A percentile compares a stretch with the other conserved stretches of the same genome.
phyloP scores from a whole-genome alignment of 2,113 vertebrate genomes.

The Procavia capensis region DNA sequence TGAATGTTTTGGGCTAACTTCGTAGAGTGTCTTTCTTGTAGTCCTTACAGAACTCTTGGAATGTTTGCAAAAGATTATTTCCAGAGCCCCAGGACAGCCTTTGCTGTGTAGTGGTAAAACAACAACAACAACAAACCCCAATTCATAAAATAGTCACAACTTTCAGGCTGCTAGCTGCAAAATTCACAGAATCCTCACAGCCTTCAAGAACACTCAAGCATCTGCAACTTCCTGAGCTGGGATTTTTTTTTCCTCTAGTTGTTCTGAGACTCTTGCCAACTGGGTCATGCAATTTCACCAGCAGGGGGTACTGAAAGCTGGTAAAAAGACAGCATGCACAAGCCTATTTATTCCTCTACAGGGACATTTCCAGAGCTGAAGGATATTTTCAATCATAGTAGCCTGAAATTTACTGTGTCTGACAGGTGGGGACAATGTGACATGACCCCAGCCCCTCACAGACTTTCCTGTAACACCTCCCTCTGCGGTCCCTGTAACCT shows the following conservation, averaged over 20 bases:
- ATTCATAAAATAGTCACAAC: not conserved
- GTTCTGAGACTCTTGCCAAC: constrained; percentile 15
- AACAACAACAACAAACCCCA: too few species aligned
- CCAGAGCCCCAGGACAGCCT: not conserved
- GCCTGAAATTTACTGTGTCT: not conserved
- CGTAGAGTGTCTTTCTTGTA: not conserved
- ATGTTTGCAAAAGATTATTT: not conserved
- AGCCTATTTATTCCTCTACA: not conserved
- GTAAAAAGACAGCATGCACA: not conserved
- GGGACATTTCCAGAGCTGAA: not conserved
- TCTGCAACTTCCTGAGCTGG: not conserved
- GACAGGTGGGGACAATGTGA: not conserved
- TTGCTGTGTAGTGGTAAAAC: not conserved
- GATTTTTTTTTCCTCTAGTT: constrained; percentile 12
- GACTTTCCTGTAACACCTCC: not conserved
- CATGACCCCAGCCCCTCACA: not conserved
- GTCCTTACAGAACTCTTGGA: not conserved
- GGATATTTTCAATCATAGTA: constrained; percentile 2
- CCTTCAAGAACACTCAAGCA: not conserved
- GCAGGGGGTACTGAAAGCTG: constrained; percentile 73
- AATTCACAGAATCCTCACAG: not conserved
- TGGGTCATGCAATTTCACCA: constrained; percentile 63
- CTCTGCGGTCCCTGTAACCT: not conserved
- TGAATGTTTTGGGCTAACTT: constrained; percentile 4
- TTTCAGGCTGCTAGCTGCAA: too few species aligned